Conservation (phyloP, 2,113 vertebrate genomes). For the Ellobius talpinus region DNA sequence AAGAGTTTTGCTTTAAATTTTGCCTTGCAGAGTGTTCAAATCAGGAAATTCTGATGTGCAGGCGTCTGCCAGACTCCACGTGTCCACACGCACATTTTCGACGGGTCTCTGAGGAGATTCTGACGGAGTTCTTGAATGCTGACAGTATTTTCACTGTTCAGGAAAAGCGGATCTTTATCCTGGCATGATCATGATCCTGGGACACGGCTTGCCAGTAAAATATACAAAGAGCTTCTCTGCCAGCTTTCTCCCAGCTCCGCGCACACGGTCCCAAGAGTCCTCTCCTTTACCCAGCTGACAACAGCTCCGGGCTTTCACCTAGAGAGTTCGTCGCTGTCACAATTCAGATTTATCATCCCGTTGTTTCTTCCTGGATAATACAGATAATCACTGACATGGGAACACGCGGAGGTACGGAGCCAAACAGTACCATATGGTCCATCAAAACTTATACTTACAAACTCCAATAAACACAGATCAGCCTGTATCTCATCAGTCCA, state of each 20-base stretch:
- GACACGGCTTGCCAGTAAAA: conserved; percentile 71
- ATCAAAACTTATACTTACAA: conserved; percentile 70
- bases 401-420: conserved; percentile 58
- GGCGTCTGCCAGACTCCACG: background rate
- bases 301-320: conserved; percentile 73
- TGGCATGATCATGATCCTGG: conserved; percentile 47
- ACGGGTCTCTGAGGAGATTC: background rate
- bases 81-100: background rate
- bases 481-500: conserved; percentile 64
- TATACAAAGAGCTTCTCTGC: conserved; percentile 42
- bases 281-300: conserved; percentile 60
- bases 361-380: conserved; percentile 79
- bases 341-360: conserved; percentile 80
- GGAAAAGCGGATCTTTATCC: conserved; percentile 69
- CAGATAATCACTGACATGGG: conserved; percentile 67
- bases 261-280: conserved; percentile 54
- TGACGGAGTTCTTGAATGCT: background rate
- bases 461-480: conserved; percentile 72
- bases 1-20: background rate
- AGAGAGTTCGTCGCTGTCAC: conserved; percentile 63
- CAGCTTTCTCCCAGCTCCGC: conserved; percentile 33
- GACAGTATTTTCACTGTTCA: background rate
- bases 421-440: conserved; percentile 68
- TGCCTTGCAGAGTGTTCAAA: conserved; percentile 23
- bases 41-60: background rate